Evolutionary conservation across 2,113 vertebrate species (phyloP), one percentile per base, ranked within the genome.

Genomic region (Cyanoderma ruficeps): DNA sequence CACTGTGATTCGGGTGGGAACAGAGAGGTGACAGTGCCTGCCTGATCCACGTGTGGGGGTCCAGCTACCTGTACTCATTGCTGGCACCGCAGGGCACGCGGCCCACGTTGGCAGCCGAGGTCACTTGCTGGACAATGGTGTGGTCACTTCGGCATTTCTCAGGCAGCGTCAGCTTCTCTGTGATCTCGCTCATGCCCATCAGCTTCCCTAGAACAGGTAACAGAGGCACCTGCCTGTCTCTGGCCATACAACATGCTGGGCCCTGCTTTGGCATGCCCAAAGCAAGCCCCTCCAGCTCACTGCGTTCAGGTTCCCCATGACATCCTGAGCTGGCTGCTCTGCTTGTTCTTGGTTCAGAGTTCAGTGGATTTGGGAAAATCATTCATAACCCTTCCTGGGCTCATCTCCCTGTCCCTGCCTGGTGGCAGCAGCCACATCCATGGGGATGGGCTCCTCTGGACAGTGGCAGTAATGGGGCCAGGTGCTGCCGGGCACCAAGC

Each of bases 141-240:
- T 99, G 99, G 80, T 99, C 99, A 3, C 97, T 98, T 85, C 92
- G 97, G 91, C 98, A 99, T 53, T 98, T 97, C 17, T 96, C 98
- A 0, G 98, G 98, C 94, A 99, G 97, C 0, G 39, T 98, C 83
- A 99, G 94, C 96, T 98, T 99, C 98, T 99, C 99, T 0, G 98
- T 98, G 98, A 99, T 99, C 97, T 99, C 99, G 1, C 99, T 99
- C 99, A 99, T 99, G 33, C 99, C 99, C 11, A 98, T 99, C 93
- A 99, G 98, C 97, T 99, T 99, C 94, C 99, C 99, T 99, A 87
- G 59, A 92, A 71, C 9, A 14, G 41, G 68, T 33, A 50, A 39
- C 60, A 92, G 87, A 92, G 78, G 59, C 24, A 79, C 44, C 57
- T 92, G 74, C 82, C 67, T 0, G 0, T 72, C 78, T 94, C 90